Base-by-base conservation (phyloP, 2,888 invertebrate species). In the Cosmopolites sordidus region DNA sequence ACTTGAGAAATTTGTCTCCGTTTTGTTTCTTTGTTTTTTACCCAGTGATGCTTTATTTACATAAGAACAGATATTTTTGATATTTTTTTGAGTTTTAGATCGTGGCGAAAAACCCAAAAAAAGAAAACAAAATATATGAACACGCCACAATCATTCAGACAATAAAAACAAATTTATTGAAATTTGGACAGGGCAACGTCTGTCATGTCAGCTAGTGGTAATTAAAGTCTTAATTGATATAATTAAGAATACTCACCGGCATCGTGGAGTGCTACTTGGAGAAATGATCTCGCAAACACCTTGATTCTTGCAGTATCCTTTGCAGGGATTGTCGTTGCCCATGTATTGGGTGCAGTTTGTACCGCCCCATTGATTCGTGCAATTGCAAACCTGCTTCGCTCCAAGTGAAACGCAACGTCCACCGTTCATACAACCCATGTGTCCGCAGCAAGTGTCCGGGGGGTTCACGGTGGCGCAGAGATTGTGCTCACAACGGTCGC, bases 311-410 rank as follows among this genome's bases (percentile, higher is more conserved):
- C 84, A 84, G 54, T 73, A 74, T 30, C 74, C 73, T 8, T 70
- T 69, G 71, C 87, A 87, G 0, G 82, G 81, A 75, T 83, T 82
- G 1, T 52, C 41, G 63, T 81, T 79, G 62, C 79, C 78, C 6
- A 53, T 39, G 30, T 52, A 48, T 14, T 37, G 17, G 11, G 48
- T 37, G 41, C 56, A 56, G 16, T 43, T 44, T 12, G 49, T 33
- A 8, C 56, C 56, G 9, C 50, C 51, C 50, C 48, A 54, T 17
- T 12, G 43, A 2, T 17, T 18, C 3, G 54, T 42, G 15, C 57
- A 57, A n/a, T 47, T 44, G 44, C 57, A 55, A 4, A 52, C 6
- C 9, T 18, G 15, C 14, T 38, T 16, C 2, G 15, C 47, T 16
- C 22, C 44, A 9, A 47, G 22, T 2, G 17, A 27, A 11, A 52